Evolutionary conservation across 2,888 invertebrate species (phyloP).

Genomic region (Hipparchia semele): DNA sequence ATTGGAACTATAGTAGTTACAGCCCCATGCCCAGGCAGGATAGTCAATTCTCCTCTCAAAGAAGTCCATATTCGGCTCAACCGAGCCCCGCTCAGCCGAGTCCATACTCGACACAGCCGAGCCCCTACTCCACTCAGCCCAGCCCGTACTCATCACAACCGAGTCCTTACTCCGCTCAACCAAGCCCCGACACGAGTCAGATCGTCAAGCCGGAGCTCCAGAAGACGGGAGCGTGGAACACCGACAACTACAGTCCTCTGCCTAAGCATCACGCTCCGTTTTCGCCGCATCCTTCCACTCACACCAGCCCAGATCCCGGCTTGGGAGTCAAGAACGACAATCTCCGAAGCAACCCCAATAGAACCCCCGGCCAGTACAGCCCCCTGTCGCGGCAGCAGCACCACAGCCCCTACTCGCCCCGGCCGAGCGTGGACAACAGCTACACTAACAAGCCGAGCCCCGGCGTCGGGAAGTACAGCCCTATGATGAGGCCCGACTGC

Average conservation of each 20-base stretch:
- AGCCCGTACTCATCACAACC: constrained; percentile 77
- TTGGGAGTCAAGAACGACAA: constrained; percentile 63
- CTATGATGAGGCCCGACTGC: constrained; percentile 72
- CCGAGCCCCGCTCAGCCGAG: constrained; percentile 79
- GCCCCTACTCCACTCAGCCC: constrained; percentile 76
- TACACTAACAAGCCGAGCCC: constrained; percentile 72
- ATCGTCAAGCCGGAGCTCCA: constrained; percentile 71
- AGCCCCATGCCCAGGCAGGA: constrained; percentile 79
- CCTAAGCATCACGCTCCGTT: constrained; percentile 76
- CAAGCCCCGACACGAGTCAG: constrained; percentile 77
- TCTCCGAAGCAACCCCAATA: constrained; percentile 60
- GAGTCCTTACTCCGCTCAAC: constrained; percentile 76
- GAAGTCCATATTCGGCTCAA: constrained; percentile 77
- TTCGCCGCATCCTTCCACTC: constrained; percentile 74
- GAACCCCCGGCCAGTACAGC: constrained; percentile 74
- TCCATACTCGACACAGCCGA: constrained; percentile 74
- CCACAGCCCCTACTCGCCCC: constrained; percentile 73
- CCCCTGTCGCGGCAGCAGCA: constrained; percentile 76
- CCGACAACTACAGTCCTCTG: constrained; percentile 76
- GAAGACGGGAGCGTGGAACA: constrained; percentile 72
- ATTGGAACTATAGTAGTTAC: constrained; percentile 73
- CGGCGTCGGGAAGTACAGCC: constrained; percentile 71
- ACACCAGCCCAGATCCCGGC: constrained; percentile 73
- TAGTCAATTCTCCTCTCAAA: constrained; percentile 70
- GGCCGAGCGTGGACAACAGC: constrained; percentile 67